Evolutionary conservation across 2,888 invertebrate species (phyloP).

Genomic region (Dryomyza anilis): DNA sequence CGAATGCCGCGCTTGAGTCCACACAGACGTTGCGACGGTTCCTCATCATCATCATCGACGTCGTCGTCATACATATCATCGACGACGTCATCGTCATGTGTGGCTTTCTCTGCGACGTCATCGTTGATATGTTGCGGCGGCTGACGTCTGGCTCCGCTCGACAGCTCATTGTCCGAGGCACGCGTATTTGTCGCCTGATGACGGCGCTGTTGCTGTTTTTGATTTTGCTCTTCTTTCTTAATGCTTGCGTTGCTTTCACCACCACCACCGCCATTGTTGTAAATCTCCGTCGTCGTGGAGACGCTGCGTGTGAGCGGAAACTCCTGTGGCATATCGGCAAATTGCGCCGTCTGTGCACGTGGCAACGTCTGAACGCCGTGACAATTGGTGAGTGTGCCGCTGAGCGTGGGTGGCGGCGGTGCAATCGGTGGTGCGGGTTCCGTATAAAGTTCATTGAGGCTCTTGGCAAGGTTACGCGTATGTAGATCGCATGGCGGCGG

Average conservation of each 20-base stretch:
- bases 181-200: constrained; percentile 52
- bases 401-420: constrained; percentile 35
- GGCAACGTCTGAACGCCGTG: constrained; percentile 37
- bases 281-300: constrained; percentile 60
- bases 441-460: constrained; percentile 59
- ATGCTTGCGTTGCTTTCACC: constrained; percentile 15
- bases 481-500: constrained; percentile 57
- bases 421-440: constrained; percentile 44
- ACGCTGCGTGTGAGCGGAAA: constrained; percentile 59
- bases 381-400: constrained; percentile 9
- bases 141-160: constrained; percentile 19
- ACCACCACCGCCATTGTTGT: constrained; percentile 39
- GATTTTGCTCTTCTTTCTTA: constrained; percentile 27
- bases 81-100: constrained; percentile 18
- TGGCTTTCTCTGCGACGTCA: neutral
- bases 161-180: constrained; percentile 19
- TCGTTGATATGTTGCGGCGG: too few species aligned
- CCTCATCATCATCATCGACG: constrained; percentile 36
- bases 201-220: constrained; percentile 38
- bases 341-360: constrained; percentile 35
- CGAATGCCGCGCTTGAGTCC: constrained; percentile 55
- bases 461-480: constrained; percentile 58
- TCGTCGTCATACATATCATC: constrained; percentile 25
- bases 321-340: constrained; percentile 51
- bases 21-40: constrained; percentile 44